Percentiles rank a stretch among this genome's conserved stretches.
These are phyloP conservation scores for Syrrhaptes paradoxus DNA, from an alignment of 2,113 vertebrate species.

Conservation along the genomic window DNA sequence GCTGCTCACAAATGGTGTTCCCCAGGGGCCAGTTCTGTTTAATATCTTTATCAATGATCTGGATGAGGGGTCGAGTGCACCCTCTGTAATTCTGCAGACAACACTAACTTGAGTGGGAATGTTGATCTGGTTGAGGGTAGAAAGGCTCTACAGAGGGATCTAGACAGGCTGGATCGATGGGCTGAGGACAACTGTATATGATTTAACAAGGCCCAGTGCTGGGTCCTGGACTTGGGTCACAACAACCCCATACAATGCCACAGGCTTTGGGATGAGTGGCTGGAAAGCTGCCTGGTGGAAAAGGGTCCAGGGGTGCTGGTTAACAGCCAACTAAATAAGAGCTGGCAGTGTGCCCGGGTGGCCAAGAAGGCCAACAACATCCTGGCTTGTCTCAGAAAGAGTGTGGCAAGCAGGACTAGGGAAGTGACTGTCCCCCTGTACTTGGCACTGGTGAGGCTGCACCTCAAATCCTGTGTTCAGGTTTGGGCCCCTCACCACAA, in stretches of 20 bases:
- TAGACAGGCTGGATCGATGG: background rate
- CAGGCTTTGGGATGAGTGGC: too few species aligned
- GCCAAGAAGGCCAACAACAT: too few species aligned
- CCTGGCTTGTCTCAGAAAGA: background rate
- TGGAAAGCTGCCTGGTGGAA: background rate
- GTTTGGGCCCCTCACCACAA: background rate
- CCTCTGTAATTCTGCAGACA: background rate
- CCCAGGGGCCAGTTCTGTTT: background rate
- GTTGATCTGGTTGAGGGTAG: background rate
- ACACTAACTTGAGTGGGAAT: background rate
- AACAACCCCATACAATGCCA: background rate
- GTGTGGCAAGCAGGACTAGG: background rate
- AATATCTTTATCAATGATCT: background rate
- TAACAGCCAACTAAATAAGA: background rate
- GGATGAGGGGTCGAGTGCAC: accelerated
- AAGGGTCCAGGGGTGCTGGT: background rate
- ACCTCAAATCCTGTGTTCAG: background rate
- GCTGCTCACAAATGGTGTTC: background rate
- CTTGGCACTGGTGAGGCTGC: background rate
- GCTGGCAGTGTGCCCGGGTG: background rate
- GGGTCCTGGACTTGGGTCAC: background rate
- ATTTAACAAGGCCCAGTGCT: background rate
- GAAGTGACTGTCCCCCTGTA: background rate
- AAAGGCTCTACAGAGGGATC: background rate
- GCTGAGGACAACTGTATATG: background rate